Conservation (phyloP, 1,140 invertebrate genomes). For the Sycophaga agraensis region DNA sequence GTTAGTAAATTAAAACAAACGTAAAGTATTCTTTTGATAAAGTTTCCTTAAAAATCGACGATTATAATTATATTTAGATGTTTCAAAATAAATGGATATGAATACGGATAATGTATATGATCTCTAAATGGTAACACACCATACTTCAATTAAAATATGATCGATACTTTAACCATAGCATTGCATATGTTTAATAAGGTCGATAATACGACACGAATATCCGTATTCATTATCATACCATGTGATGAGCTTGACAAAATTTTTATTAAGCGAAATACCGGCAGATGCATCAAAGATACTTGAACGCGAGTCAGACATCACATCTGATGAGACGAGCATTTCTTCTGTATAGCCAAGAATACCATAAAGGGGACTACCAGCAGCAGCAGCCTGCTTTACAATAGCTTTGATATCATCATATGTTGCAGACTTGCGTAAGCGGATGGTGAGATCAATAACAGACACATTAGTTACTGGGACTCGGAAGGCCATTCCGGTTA, state of each 20-base stretch:
- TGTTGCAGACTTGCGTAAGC: slow-evolving; percentile 69
- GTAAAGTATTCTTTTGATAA: too few species aligned
- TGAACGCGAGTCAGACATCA: slow-evolving; percentile 81
- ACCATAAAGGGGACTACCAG: slow-evolving; percentile 80
- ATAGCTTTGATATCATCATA: slow-evolving; percentile 92
- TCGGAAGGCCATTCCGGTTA: slow-evolving; percentile 99
- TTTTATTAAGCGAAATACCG: slow-evolving; percentile 84
- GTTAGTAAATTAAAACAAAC: too few species aligned
- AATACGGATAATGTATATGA: too few species aligned
- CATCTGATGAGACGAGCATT: slow-evolving; percentile 89
- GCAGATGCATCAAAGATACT: slow-evolving; percentile 95
- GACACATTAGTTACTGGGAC: slow-evolving; percentile 96
- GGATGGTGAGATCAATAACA: slow-evolving; percentile 94
- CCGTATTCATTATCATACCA: slow-evolving; percentile 99
- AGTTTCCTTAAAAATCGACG: too few species aligned
- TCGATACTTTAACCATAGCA: slow-evolving; percentile 63
- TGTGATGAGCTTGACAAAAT: slow-evolving; percentile 87
- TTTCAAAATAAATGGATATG: too few species aligned
- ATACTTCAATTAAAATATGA: neutral
- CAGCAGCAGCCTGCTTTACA: slow-evolving; percentile 81
- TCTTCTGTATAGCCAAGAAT: slow-evolving; percentile 94
- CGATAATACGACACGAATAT: slow-evolving; percentile 89
- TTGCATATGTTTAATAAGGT: slow-evolving; percentile 89
- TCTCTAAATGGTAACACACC: too few species aligned
- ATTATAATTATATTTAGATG: too few species aligned